These are phyloP conservation scores for Oasisia sp. DNA, from an alignment of 2,888 invertebrate species.

Conservation along the genomic window DNA sequence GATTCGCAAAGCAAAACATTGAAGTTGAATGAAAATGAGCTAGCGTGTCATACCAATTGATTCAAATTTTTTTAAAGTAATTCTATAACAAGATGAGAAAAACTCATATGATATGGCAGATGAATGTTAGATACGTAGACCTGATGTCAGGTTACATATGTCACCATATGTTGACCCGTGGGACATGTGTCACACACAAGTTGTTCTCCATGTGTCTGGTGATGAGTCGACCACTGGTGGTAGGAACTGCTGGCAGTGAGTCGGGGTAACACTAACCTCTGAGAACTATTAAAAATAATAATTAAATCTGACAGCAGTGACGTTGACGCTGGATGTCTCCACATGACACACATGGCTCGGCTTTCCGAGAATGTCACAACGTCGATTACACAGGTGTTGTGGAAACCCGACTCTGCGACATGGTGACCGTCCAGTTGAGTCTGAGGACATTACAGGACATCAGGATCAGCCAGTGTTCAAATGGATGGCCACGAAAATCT, in stretches of 20 bases:
- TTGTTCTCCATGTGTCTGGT: neutral
- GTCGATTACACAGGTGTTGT: neutral
- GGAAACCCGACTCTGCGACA: neutral
- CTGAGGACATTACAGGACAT: neutral
- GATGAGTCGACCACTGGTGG: neutral
- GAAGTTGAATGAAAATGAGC: no score
- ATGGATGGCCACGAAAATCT: neutral
- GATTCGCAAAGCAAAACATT: no score
- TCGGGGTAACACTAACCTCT: neutral
- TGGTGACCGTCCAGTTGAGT: neutral
- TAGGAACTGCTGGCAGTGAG: neutral
- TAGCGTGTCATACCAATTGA: no score
- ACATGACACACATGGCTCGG: neutral
- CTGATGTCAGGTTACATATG: no score
- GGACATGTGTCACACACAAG: neutral
- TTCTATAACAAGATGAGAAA: no score
- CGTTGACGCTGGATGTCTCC: neutral
- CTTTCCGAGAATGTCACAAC: neutral
- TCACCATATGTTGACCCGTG: neutral
- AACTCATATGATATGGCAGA: no score
- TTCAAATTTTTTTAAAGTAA: no score
- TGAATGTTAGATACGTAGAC: no score
- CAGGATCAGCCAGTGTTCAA: neutral
- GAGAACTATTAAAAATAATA: constrained; percentile 10
- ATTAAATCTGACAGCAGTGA: neutral